Base-by-base conservation (phyloP, 92 coral and sea anemone species). In the Siderastrea radians region DNA sequence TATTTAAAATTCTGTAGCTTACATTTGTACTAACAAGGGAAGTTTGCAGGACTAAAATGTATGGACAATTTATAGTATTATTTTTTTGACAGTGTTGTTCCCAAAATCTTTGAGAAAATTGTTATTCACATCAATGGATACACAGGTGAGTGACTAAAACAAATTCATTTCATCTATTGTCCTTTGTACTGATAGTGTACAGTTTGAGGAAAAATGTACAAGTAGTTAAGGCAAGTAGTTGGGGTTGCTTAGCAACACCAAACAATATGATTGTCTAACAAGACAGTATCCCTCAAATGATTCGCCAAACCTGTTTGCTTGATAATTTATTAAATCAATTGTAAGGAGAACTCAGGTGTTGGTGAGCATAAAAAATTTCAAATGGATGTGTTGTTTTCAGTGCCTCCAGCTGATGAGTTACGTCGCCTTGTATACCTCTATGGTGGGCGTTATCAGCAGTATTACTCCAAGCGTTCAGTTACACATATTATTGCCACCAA, bases 401-500 rank as follows among this genome's bases (percentile, higher is more conserved):
- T 72, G 17, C 99, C 99, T 58, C 92, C 98, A 51, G 94, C 98
- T n/a, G 99, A 97, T 92, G 96, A 95, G 74, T 84, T 97, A 47
- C 90, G 98, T 63, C 95, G 91, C 59, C 75, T 97, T 13, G 85
- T 97, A 57, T 91, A 89, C 68, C 79, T 60, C 63, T 90, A 97
- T 87, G 99, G 99, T 64, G 99, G 99, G 5, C 87, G 95, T 54
- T 97, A 75, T 83, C 94, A 88, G 58, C 99, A 95, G 45, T 97
- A 97, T 85, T 97, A 90, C 85, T 89, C 98, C 38, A 93, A 85
- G 64, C 92, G 96, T 61, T 72, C 88, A n/a, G 96, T 96, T 13
- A 97, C 99, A 10, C 99, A 97, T 58, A 94, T 97, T 72, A 81
- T 97, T 83, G 99, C 99, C 63, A 97, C 99, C 19, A 97, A 97